Conservation (phyloP, 2,797 vertebrate genomes). For the Chiroxiphia lanceolata region DNA sequence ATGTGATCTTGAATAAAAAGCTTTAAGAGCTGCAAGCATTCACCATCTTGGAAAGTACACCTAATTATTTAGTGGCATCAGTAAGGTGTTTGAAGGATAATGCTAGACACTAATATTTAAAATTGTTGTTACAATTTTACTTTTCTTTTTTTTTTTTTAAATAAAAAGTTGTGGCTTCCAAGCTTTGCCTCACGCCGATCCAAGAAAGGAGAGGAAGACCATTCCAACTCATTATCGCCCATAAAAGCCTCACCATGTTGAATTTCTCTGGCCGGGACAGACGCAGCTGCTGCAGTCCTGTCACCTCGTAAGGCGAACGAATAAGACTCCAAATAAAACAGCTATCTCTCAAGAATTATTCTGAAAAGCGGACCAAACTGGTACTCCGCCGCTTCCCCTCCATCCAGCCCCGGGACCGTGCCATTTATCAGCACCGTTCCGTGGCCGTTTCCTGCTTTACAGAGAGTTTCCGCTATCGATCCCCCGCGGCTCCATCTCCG, state of each 20-base stretch:
- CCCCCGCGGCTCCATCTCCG: background rate
- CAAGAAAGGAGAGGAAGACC: background rate
- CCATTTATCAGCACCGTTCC: background rate
- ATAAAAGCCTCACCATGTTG: background rate
- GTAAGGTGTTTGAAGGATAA: background rate
- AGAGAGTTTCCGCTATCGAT: background rate
- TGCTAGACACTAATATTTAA: rapidly evolving
- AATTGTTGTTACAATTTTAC: background rate
- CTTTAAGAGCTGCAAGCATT: background rate
- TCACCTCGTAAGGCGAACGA: background rate
- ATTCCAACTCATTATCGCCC: rapidly evolving
- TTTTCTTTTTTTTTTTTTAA: too few species aligned
- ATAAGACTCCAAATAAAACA: background rate
- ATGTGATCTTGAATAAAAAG: background rate
- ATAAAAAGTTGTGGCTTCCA: background rate
- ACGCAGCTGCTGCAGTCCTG: rapidly evolving
- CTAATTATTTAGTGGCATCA: background rate
- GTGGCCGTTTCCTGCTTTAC: background rate
- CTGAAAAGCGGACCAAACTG: background rate
- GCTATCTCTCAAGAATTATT: background rate
- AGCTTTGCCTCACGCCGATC: background rate
- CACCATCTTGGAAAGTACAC: background rate
- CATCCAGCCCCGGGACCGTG: background rate
- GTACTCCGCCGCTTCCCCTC: background rate
- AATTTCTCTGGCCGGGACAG: background rate